Conservation (phyloP, 2,113 vertebrate species). For the Thamnaconus septentrionalis region DNA sequence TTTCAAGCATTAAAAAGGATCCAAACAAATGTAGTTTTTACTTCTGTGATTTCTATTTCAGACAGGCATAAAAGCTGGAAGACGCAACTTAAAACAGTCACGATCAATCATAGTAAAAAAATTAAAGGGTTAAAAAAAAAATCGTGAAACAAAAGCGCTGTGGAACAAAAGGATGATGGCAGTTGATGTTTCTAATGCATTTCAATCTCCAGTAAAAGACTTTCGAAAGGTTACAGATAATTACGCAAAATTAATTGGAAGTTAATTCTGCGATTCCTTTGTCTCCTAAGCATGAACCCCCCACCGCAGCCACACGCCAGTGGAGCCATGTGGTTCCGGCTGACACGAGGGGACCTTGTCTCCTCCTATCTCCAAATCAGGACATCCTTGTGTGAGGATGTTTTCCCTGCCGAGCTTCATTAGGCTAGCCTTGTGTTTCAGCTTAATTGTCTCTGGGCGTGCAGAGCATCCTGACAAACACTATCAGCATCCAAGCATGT, state of each 20-base stretch:
- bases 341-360: constrained; percentile 19
- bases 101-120: not conserved
- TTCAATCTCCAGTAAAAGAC: not conserved
- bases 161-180: too few species aligned
- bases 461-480: constrained; percentile 65
- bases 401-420: constrained; percentile 64
- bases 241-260: too few species aligned
- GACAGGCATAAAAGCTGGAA: too few species aligned
- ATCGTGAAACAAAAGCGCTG: too few species aligned
- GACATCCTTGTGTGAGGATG: constrained; percentile 50
- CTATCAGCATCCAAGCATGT: constrained; percentile 66
- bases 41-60: too few species aligned
- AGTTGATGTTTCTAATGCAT: too few species aligned
- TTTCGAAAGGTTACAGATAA: not conserved
- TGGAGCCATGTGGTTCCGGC: constrained; percentile 22
- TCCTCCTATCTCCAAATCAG: constrained; percentile 25
- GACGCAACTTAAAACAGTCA: too few species aligned
- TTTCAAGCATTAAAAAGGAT: too few species aligned
- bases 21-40: too few species aligned
- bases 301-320: constrained; percentile 9
- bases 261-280: not conserved
- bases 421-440: constrained; percentile 63
- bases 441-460: constrained; percentile 63
- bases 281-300: constrained; percentile 4
- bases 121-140: not conserved